Percentiles rank a stretch among this genome's conserved stretches.
Evolutionary conservation across 2,797 vertebrate species (phyloP).

Genomic region (Hypotaenidia philippensis): DNA sequence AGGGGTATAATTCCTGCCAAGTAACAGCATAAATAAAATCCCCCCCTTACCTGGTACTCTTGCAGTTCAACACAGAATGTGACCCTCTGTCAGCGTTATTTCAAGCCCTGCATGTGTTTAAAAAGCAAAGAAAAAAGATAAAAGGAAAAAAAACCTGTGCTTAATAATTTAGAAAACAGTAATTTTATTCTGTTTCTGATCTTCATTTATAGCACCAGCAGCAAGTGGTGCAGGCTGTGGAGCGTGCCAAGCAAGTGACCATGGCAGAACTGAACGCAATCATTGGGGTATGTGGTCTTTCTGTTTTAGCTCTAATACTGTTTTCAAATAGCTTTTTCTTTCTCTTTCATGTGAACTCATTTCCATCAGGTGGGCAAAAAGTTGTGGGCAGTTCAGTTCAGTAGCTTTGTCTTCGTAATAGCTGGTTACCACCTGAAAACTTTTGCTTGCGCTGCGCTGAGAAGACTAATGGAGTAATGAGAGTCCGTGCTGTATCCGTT

Average conservation of each 20-base stretch:
- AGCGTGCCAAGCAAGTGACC: conserved; percentile 98
- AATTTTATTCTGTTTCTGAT: conserved; percentile 84
- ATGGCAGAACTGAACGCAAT: conserved; percentile 99
- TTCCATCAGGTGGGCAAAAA: conserved; percentile 23
- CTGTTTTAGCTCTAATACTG: conserved; percentile 72
- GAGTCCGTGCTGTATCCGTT: neutral
- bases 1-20: neutral
- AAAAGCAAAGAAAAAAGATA: neutral
- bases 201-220: conserved; percentile 94
- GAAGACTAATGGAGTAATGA: neutral
- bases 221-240: conserved; percentile 98
- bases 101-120: conserved; percentile 56
- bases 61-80: neutral
- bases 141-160: conserved; percentile 46
- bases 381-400: conserved; percentile 15
- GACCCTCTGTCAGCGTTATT: neutral
- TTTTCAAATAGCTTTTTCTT: conserved; percentile 65
- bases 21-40: neutral
- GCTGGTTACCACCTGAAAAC: conserved; percentile 15
- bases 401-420: conserved; percentile 23
- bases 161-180: conserved; percentile 77
- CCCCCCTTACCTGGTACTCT: neutral
- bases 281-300: conserved; percentile 97
- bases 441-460: neutral
- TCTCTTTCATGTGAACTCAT: neutral